Base-by-base conservation (phyloP, 2,888 invertebrate genomes). In the Brenthis ino region DNA sequence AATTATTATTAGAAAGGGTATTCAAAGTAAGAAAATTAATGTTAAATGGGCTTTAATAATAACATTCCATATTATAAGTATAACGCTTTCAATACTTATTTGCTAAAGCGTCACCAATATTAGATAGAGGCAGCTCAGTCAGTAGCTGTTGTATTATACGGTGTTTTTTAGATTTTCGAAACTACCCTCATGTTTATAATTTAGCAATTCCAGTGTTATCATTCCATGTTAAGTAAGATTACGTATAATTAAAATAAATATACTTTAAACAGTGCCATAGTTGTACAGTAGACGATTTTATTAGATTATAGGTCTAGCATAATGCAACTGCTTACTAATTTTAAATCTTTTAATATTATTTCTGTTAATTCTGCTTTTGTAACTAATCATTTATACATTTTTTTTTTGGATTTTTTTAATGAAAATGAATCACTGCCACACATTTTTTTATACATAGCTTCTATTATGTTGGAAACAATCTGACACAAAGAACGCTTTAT, bases 21-120 rank as follows among this genome's bases (percentile, higher is more conserved):
- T 82, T 81, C 81, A 84, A 79, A 77, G 76, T 85, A 85, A 83
- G 79, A 77, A 67, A 76, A 84, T 61, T 85, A 82, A 80, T 77
- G 77, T 82, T 77, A 72, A 72, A 76, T 75, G 72, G 80, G 85
- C 84, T 85, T 84, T 84, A 82, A 82, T 79, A 74, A 75, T 76
- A 72, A 86, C 87, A 89, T 88, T 88, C 85, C 88, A 70, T 79
- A 75, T 73, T 68, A 60, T 71, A 71, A 72, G 71, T 66, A 60
- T 73, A 72, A 71, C 57, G 75, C 72, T 72, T 72, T 66, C 67
- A 64, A 65, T 67, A 66, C 71, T 76, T 74, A 72, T 74, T 76
- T 74, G 74, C 68, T 71, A 71, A 63, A 61, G 71, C 33, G 66
- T 71, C 67, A 71, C 70, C 74, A 64, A 75, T 75, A 76, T 75